Evolutionary conservation across 2,113 vertebrate species (phyloP).

Genomic region (Clarias gariepinus): DNA sequence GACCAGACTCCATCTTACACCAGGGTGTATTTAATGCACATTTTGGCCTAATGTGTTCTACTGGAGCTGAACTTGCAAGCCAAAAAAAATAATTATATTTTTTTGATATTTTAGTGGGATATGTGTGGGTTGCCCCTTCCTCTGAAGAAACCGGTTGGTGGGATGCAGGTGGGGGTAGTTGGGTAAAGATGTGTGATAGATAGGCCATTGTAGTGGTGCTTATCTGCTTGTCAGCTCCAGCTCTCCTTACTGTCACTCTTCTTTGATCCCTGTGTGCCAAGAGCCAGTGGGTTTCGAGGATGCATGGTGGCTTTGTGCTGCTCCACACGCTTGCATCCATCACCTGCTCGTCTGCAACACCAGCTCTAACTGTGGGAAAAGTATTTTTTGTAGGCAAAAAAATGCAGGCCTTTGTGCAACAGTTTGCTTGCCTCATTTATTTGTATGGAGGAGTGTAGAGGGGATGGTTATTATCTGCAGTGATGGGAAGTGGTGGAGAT

Average conservation of each 20-base stretch:
- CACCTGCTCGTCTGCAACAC: slow-evolving; percentile 29
- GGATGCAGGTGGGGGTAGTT: background rate
- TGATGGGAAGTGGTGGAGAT: slow-evolving; percentile 1
- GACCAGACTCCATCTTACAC: background rate
- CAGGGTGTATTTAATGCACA: background rate
- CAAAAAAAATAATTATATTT: background rate
- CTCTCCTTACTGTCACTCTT: slow-evolving; percentile 29
- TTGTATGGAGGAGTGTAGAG: slow-evolving; percentile 1
- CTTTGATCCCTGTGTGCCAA: slow-evolving; percentile 45
- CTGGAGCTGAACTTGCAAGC: background rate
- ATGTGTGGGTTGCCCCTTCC: background rate
- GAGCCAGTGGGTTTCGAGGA: slow-evolving; percentile 30
- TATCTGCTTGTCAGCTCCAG: slow-evolving; percentile 51
- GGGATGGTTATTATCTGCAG: slow-evolving; percentile 20
- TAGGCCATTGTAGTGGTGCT: slow-evolving; percentile 47
- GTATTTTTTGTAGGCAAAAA: slow-evolving; percentile 9
- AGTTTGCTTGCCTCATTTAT: background rate
- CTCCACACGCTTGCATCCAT: slow-evolving; percentile 38
- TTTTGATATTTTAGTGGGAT: background rate
- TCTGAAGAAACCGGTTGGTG: background rate
- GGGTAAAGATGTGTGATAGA: slow-evolving; percentile 46
- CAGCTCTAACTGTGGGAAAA: background rate
- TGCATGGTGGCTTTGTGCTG: slow-evolving; percentile 12
- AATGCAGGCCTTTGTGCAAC: slow-evolving; percentile 26
- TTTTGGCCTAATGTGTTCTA: background rate